A percentile compares a stretch with the other conserved stretches of the same genome.
These are phyloP conservation scores for Philhelius pedissequus DNA, from an alignment of 2,888 invertebrate species.

Conservation along the genomic window DNA sequence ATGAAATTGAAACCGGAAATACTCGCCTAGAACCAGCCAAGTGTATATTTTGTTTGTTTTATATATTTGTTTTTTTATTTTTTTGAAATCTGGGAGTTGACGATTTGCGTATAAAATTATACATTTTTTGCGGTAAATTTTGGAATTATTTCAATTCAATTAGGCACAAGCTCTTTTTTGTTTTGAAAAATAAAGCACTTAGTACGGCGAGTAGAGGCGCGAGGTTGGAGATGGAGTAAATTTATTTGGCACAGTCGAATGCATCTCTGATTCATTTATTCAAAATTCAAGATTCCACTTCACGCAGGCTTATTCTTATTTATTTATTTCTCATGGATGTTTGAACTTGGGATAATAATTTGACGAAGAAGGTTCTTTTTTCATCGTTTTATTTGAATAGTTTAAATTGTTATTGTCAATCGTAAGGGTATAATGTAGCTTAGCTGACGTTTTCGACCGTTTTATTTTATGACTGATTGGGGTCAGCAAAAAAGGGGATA, in stretches of 20 bases:
- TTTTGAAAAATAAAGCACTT: neutral
- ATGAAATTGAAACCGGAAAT: slow-evolving; percentile 35
- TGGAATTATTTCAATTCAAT: neutral
- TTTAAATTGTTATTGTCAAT: slow-evolving; percentile 45
- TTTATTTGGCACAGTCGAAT: neutral
- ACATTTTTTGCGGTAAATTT: neutral
- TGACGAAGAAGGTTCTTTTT: slow-evolving; percentile 38
- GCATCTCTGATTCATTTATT: slow-evolving; percentile 34
- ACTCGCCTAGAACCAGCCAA: too few species aligned
- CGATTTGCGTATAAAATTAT: neutral
- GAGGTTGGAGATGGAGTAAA: neutral
- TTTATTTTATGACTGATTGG: slow-evolving; percentile 39
- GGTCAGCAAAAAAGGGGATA: neutral
- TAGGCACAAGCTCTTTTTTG: neutral
- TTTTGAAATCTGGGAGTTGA: neutral
- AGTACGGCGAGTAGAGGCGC: neutral
- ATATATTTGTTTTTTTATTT: neutral
- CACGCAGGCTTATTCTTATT: neutral
- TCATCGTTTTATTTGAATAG: slow-evolving; percentile 44
- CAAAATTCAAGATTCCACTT: slow-evolving; percentile 22
- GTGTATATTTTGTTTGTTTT: neutral
- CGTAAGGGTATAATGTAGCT: neutral
- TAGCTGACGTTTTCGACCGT: neutral
- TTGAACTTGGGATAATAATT: slow-evolving; percentile 8
- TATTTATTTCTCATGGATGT: neutral